A percentile compares a stretch with the other conserved stretches of the same genome.
Conservation (phyloP, 2,113 vertebrate species). For the Melanocharis versteri region DNA sequence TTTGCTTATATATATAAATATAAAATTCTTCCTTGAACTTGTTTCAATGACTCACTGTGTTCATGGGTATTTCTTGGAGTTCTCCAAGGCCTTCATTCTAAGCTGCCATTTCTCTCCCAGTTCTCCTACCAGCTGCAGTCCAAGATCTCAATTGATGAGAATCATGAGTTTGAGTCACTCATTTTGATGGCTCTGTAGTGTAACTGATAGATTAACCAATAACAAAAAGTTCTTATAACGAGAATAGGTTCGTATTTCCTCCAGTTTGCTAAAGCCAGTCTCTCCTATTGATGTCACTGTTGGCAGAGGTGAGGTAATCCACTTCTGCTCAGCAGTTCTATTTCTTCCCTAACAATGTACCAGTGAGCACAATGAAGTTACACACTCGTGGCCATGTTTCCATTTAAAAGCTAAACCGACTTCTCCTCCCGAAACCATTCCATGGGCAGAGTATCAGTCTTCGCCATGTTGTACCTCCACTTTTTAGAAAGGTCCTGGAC, state of each 20-base stretch:
- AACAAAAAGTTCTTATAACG: neutral
- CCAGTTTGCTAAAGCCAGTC: fast-evolving
- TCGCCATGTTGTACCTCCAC: neutral
- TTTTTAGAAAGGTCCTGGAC: neutral
- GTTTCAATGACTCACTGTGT: neutral
- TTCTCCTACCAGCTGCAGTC: neutral
- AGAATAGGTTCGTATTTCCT: neutral
- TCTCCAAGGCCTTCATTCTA: neutral
- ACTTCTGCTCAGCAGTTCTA: neutral
- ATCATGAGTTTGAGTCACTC: neutral
- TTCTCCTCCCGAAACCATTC: neutral
- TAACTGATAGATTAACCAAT: neutral
- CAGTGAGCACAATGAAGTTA: neutral
- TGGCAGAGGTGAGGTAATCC: neutral
- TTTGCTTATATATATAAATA: neutral
- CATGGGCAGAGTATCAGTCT: neutral
- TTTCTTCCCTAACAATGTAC: neutral
- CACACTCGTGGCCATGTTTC: neutral
- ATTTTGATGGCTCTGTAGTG: neutral
- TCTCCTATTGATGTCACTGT: neutral
- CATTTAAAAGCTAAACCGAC: neutral
- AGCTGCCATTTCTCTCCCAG: neutral
- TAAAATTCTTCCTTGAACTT: neutral
- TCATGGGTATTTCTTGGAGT: neutral
- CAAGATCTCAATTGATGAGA: neutral